A percentile compares a stretch with the other conserved stretches of the same genome.
Conservation (phyloP, 1,140 invertebrate genomes). For the Leptinotarsa defecta region DNA sequence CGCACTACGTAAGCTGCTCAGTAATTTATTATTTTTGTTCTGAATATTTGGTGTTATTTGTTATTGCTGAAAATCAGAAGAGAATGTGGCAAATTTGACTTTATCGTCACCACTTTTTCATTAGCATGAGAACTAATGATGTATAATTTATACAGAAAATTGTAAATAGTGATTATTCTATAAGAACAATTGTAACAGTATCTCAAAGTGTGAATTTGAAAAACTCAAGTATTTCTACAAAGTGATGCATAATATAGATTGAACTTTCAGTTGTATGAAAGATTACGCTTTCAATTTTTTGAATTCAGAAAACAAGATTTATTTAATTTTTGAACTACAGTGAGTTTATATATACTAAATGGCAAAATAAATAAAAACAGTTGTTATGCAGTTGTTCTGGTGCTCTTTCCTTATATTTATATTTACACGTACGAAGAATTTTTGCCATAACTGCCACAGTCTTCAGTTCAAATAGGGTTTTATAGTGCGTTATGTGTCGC, state of each 20-base stretch:
- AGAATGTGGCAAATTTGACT: neutral
- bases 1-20: slow-evolving; percentile 1
- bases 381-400: slow-evolving; percentile 27
- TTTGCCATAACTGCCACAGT: slow-evolving; percentile 14
- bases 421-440: neutral
- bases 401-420: slow-evolving; percentile 29
- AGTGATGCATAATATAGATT: neutral
- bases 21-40: neutral
- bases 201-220: neutral
- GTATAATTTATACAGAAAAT: neutral
- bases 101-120: neutral
- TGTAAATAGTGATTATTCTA: neutral
- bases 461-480: slow-evolving; percentile 27
- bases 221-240: neutral
- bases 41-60: neutral
- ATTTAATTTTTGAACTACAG: slow-evolving; percentile 13
- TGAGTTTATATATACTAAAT: slow-evolving; percentile 18
- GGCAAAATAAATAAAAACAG: slow-evolving; percentile 22
- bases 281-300: neutral
- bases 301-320: neutral
- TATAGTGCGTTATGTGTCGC: neutral
- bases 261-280: slow-evolving; percentile 3
- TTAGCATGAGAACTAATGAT: neutral
- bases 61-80: slow-evolving; percentile 7
- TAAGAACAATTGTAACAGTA: slow-evolving; percentile 6